Conservation (phyloP, 2,797 vertebrate genomes). For the Phrynocephalus guinanensis region DNA sequence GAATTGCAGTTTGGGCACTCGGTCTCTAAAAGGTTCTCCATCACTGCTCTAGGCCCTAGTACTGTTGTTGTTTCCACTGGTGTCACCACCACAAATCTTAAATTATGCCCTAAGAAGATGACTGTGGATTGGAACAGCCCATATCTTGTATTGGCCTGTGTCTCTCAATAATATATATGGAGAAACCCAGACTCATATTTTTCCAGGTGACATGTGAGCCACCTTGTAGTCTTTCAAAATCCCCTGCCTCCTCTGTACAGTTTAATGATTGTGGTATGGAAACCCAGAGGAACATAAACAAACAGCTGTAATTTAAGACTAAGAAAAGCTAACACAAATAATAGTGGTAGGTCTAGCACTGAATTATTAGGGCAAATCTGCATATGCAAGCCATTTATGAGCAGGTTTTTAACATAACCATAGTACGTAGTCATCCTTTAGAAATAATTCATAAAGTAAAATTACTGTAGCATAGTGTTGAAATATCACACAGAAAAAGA, state of each 20-base stretch:
- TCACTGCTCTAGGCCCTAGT: no score
- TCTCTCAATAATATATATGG: background rate
- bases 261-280: background rate
- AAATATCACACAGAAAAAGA: background rate
- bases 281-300: background rate
- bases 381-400: background rate
- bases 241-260: background rate
- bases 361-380: background rate
- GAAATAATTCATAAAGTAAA: slow-evolving; percentile 1
- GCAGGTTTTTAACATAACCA: background rate
- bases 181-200: background rate
- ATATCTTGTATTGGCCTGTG: background rate
- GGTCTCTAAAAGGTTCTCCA: no score
- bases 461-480: background rate
- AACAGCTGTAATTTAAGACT: slow-evolving; percentile 4
- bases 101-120: background rate
- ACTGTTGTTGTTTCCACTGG: no score
- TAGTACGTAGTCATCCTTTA: background rate
- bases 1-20: no score
- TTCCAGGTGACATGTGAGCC: background rate
- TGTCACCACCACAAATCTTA: background rate
- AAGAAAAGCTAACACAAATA: background rate
- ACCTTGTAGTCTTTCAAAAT: background rate
- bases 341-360: background rate
- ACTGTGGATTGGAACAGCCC: no score